Evolutionary conservation across 2,113 vertebrate species (phyloP), one percentile per base, ranked within the genome.

Genomic region (Rhabdornis inornatus): DNA sequence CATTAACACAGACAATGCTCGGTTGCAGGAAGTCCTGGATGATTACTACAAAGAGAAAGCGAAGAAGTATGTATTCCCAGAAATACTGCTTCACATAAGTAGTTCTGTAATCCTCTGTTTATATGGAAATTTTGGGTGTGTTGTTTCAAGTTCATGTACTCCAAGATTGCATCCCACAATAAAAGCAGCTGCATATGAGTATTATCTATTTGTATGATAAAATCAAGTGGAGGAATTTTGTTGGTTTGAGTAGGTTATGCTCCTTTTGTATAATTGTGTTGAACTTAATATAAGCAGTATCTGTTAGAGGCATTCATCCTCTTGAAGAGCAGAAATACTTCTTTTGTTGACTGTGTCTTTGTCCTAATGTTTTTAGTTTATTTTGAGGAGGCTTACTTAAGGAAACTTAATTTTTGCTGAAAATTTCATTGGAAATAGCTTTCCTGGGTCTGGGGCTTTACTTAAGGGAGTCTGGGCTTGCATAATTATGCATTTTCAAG

Each of bases 21-120:
- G 99, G 1, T 92, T 99, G 83, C 97, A 99, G 22, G 98, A 99
- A 86, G 97, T 99, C 52, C 98, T 99, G 91, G 98, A 98, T 49
- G 99, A 99, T 94, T 99, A 99, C 97, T 99, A 98, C 94, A 98
- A 95, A 80, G 98, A 99, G 95, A 99, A 98, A 93, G 98, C 97
- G 47, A 99, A 98, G 77, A 98, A 99, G 99, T 99, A 98, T 69
- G 98, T 83, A 52, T 70, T 92, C 52, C 30, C 52, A 47, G 68
- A 74, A 75, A 31, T 44, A 20, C 42, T 70, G 55, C 35, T 83
- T 76, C 56, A 42, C 71, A n/a, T 61, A 59, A 88, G 10, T 55
- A 65, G 5, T 70, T 90, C 15, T 27, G 33, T 70, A 45, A 28
- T 66, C 15, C 17, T 59, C 44, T 81, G 69, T 79, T 89, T 76